Evolutionary conservation across 2,888 invertebrate species (phyloP).

Genomic region (Lacanobia wlatinum): DNA sequence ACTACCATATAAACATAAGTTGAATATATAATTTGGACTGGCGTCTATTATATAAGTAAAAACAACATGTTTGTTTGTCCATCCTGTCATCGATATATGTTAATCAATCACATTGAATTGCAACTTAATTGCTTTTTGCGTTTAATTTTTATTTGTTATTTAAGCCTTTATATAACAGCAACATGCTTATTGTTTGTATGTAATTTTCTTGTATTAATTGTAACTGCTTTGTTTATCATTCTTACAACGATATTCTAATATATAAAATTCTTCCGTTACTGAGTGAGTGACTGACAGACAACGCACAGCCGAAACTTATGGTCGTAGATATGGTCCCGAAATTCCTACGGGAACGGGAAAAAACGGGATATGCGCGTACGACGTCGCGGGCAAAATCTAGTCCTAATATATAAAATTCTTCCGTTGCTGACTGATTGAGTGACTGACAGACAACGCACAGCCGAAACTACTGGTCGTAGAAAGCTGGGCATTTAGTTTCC

Average conservation of each 20-base stretch:
- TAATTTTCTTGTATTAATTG: not conserved
- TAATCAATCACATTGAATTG: constrained; percentile 63
- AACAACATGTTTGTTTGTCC: constrained; percentile 69
- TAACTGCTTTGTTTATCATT: not conserved
- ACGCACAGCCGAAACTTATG: too few species aligned
- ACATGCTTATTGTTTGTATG: not conserved
- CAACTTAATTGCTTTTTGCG: constrained; percentile 32
- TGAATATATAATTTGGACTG: constrained; percentile 71
- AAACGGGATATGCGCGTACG: too few species aligned
- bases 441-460: too few species aligned
- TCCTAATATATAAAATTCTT: too few species aligned
- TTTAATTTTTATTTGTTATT: constrained; percentile 17
- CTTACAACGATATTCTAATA: not conserved
- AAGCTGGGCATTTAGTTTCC: too few species aligned
- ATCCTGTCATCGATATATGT: constrained; percentile 64
- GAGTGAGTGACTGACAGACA: too few species aligned
- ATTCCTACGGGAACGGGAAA: too few species aligned
- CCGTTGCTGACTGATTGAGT: too few species aligned
- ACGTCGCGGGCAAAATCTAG: too few species aligned
- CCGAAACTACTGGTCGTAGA: too few species aligned
- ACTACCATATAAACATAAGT: constrained; percentile 65
- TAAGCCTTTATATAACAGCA: constrained; percentile 1
- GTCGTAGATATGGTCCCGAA: too few species aligned
- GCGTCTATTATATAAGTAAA: constrained; percentile 65
- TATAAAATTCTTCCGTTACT: too few species aligned